Percentiles rank a stretch among this genome's conserved stretches.
These are phyloP conservation scores for Dendrocincla fuliginosa DNA, from an alignment of 2,797 vertebrate genomes.

Conservation along the genomic window DNA sequence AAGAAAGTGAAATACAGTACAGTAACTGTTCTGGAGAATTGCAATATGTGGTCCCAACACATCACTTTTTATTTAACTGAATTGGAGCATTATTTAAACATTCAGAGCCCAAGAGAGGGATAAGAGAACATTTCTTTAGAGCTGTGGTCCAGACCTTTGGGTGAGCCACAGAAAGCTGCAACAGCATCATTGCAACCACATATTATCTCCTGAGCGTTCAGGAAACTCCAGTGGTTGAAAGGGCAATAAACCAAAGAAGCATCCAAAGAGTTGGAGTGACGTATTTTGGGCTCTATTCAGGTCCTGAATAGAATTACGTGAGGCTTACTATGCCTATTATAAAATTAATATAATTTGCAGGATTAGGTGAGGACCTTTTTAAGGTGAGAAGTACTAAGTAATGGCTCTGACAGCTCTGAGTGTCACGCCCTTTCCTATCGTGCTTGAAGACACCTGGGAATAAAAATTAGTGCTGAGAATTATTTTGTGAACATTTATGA, in stretches of 20 bases:
- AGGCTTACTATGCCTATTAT: background rate
- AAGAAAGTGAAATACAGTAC: background rate
- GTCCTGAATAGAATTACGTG: rapidly evolving
- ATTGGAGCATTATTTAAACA: background rate
- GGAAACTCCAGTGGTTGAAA: background rate
- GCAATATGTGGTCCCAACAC: background rate
- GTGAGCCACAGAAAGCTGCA: background rate
- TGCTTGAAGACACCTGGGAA: background rate
- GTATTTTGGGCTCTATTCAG: background rate
- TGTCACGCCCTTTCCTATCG: background rate
- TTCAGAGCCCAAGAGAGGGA: background rate
- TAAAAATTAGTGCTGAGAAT: background rate
- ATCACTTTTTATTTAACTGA: background rate
- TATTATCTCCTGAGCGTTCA: background rate
- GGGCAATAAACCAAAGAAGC: background rate
- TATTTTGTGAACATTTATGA: background rate
- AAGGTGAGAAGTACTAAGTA: background rate
- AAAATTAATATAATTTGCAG: background rate
- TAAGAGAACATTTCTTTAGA: background rate
- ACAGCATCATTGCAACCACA: background rate
- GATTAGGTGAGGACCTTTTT: background rate
- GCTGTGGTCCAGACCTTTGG: background rate
- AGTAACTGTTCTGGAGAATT: background rate
- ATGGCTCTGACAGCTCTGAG: background rate
- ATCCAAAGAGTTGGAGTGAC: background rate